These are phyloP conservation scores for Adelognathus sp. DNA, from an alignment of 2,888 invertebrate species.

Conservation along the genomic window DNA sequence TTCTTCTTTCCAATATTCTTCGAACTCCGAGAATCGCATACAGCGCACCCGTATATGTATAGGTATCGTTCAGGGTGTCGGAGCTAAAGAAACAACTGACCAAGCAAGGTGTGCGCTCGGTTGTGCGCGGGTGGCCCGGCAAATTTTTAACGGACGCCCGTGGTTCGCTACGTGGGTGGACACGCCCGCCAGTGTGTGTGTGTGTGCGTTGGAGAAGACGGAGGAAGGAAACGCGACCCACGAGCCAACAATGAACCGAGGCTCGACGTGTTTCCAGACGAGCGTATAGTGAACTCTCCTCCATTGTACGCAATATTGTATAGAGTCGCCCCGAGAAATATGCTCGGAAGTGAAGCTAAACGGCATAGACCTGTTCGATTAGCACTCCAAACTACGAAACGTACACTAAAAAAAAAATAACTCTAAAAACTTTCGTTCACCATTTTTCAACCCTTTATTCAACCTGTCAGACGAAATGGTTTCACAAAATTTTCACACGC, in stretches of 20 bases:
- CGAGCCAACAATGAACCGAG: slow-evolving; percentile 45
- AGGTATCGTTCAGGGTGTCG: neutral
- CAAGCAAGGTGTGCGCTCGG: slow-evolving; percentile 46
- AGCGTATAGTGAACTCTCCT: neutral
- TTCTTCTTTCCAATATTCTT: neutral
- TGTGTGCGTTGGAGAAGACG: slow-evolving; percentile 18
- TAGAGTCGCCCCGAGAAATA: neutral
- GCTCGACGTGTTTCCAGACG: slow-evolving; percentile 20
- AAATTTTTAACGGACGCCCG: slow-evolving; percentile 49
- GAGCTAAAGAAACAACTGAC: slow-evolving; percentile 22
- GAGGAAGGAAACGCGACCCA: slow-evolving; percentile 41
- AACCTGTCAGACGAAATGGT: no score
- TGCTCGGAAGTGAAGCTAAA: neutral
- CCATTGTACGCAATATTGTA: slow-evolving; percentile 8
- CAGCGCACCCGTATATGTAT: neutral
- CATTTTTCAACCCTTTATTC: no score
- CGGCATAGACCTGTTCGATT: neutral
- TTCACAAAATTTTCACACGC: no score
- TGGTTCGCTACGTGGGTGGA: slow-evolving; percentile 53
- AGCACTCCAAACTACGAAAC: slow-evolving; percentile 27
- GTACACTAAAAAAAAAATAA: neutral
- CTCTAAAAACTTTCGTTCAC: no score
- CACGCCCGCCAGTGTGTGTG: slow-evolving; percentile 33
- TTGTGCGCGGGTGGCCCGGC: slow-evolving; percentile 56
- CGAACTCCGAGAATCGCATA: neutral